Evolutionary conservation across 2,888 invertebrate genomes (phyloP).

Genomic region (Sinodicranocentrus sp.): DNA sequence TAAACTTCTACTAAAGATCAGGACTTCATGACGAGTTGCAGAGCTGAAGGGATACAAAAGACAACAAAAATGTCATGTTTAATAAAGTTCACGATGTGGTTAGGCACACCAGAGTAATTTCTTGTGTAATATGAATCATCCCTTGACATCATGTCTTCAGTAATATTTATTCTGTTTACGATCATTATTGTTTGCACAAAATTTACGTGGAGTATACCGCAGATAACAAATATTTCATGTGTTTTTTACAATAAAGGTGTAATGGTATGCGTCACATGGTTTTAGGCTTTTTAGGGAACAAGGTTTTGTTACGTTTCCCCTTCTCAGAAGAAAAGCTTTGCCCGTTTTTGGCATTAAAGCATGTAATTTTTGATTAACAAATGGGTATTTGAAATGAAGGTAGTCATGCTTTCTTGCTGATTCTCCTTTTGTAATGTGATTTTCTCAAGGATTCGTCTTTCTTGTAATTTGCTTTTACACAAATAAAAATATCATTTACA

Average conservation of each 20-base stretch:
- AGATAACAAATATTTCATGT: too few species aligned
- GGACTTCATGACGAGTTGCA: not conserved
- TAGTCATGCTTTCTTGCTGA: conserved; percentile 17
- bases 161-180: conserved; percentile 5
- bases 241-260: too few species aligned
- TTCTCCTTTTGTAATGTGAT: conserved; percentile 18
- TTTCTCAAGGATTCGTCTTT: conserved; percentile 24
- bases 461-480: conserved; percentile 10
- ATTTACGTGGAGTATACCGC: too few species aligned
- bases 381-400: conserved; percentile 5
- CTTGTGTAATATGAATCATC: not conserved
- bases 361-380: conserved; percentile 58
- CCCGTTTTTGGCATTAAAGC: conserved; percentile 37
- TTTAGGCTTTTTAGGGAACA: conserved; percentile 22
- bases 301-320: conserved; percentile 34
- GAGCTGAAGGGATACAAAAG: not conserved
- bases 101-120: conserved; percentile 16
- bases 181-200: conserved; percentile 40
- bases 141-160: conserved; percentile 19
- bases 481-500: conserved; percentile 50
- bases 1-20: not conserved
- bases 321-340: conserved; percentile 34
- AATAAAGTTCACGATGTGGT: conserved; percentile 39
- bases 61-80: conserved; percentile 55
- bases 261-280: conserved; percentile 17